A percentile compares a stretch with the other conserved stretches of the same genome.
Conservation (phyloP, 2,113 vertebrate genomes). For the Lasiurus cinereus region DNA sequence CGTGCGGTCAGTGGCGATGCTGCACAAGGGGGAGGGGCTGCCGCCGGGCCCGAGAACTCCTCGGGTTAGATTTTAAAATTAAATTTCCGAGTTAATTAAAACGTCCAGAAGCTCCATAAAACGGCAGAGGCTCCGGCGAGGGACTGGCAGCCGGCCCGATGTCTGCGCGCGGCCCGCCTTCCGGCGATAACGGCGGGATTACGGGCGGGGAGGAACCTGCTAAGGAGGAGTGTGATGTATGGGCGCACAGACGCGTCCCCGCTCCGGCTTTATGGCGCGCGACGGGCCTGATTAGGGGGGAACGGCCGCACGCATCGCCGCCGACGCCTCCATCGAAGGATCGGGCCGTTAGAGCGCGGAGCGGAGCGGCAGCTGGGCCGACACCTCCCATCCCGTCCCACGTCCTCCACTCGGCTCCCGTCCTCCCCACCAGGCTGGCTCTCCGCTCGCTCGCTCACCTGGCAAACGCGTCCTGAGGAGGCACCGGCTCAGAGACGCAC, state of each 20-base stretch:
- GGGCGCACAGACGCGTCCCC: conserved; percentile 90
- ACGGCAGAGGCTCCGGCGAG: conserved; percentile 90
- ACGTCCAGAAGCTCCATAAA: conserved; percentile 93
- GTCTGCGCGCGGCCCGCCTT: conserved; percentile 91
- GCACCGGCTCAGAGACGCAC: not conserved
- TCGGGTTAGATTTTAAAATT: conserved; percentile 91
- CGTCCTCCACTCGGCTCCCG: conserved; percentile 84
- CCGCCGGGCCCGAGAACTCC: conserved; percentile 86
- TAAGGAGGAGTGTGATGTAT: conserved; percentile 89
- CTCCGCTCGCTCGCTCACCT: not conserved
- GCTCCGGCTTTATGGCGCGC: conserved; percentile 90
- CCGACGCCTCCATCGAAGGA: conserved; percentile 91
- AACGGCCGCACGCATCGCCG: conserved; percentile 89
- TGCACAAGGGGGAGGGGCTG: conserved; percentile 86
- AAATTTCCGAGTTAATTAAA: conserved; percentile 93
- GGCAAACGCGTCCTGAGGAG: not conserved
- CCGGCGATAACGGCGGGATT: conserved; percentile 91
- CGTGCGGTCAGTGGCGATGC: conserved; percentile 86
- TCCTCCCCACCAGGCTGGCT: conserved; percentile 67
- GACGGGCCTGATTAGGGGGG: conserved; percentile 92
- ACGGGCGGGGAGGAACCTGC: conserved; percentile 90
- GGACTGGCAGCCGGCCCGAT: conserved; percentile 90
- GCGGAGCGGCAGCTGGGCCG: conserved; percentile 88
- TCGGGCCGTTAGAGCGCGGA: conserved; percentile 91
- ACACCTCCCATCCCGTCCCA: conserved; percentile 87